Conservation (phyloP, 2,113 vertebrate genomes). For the Scolopax mira region DNA sequence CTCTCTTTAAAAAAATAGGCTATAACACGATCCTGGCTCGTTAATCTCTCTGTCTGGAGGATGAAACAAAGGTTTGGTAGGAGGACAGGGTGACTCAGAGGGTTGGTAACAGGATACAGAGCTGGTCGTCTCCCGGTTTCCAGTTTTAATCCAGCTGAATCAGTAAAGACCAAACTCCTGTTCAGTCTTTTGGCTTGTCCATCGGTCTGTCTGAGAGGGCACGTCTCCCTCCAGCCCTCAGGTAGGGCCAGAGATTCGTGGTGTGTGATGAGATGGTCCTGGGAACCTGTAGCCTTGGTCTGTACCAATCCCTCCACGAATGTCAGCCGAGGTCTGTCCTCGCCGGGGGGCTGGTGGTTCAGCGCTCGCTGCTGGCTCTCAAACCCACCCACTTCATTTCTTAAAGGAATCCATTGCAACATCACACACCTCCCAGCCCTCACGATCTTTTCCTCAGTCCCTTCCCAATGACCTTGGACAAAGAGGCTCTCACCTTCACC, state of each 20-base stretch:
- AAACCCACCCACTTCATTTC: background rate
- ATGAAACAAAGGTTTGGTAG: conserved; percentile 23
- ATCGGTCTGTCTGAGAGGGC: background rate
- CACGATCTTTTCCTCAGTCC: background rate
- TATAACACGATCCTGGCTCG: background rate
- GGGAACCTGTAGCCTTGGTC: background rate
- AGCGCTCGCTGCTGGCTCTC: background rate
- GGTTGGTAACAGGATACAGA: conserved; percentile 22
- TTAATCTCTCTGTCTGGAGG: conserved; percentile 4
- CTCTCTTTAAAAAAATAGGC: background rate
- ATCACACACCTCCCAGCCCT: background rate
- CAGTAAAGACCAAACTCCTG: background rate
- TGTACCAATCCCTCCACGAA: background rate
- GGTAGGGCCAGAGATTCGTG: background rate
- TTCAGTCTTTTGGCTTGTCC: background rate
- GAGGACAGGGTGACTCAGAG: conserved; percentile 25
- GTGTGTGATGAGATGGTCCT: background rate
- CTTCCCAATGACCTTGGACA: background rate
- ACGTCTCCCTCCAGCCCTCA: background rate
- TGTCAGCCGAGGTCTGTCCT: background rate
- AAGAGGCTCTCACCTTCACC: background rate
- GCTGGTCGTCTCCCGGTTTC: background rate
- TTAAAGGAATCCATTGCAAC: background rate
- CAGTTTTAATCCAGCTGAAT: conserved; percentile 38
- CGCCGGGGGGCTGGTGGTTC: background rate